Conservation (phyloP, 2,888 invertebrate genomes). For the Cheilosia pagana region DNA sequence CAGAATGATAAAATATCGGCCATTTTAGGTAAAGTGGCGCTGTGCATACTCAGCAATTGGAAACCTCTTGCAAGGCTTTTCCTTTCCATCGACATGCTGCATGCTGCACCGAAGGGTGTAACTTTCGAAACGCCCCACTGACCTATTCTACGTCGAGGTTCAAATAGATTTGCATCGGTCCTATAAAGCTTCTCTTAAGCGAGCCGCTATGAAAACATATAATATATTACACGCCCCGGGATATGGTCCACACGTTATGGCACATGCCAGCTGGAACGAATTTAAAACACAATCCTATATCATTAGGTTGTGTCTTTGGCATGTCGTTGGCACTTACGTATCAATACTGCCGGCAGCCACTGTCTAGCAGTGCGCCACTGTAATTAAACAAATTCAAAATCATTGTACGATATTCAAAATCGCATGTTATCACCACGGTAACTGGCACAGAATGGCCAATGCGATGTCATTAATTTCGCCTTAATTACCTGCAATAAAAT, state of each 20-base stretch:
- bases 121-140: no score
- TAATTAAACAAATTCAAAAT: constrained; percentile 1
- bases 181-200: no score
- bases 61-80: no score
- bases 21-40: no score
- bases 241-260: not conserved
- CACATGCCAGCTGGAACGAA: not conserved
- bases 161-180: no score
- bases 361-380: not conserved
- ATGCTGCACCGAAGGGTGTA: no score
- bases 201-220: no score
- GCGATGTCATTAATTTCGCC: not conserved
- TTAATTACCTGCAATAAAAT: constrained; percentile 35
- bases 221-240: not conserved
- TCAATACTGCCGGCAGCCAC: not conserved
- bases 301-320: constrained; percentile 1
- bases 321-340: not conserved
- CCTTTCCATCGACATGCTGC: no score
- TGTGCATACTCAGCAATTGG: no score
- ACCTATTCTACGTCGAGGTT: no score
- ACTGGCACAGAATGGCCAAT: no score
- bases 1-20: no score
- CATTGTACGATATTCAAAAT: not conserved
- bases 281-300: not conserved
- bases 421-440: not conserved